phyloP scores from a whole-genome alignment of 2,113 vertebrate genomes.

The Microcebus griseorufus region DNA sequence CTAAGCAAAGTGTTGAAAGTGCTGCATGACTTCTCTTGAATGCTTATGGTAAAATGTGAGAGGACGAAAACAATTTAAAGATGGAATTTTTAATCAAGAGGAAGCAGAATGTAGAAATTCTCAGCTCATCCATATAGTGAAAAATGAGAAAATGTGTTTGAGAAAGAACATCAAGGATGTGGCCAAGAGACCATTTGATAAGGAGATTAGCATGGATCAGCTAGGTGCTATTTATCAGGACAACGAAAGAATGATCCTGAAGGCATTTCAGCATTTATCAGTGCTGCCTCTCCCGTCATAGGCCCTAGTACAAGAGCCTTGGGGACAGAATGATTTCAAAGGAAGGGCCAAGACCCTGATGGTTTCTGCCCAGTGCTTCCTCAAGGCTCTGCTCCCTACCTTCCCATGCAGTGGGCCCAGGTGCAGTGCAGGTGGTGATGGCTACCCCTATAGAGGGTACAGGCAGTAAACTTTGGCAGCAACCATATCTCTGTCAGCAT shows the following conservation, averaged over 20 bases:
- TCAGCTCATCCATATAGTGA: background rate
- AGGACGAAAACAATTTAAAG: background rate
- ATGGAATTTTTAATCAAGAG: background rate
- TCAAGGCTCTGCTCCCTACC: background rate
- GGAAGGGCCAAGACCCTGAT: background rate
- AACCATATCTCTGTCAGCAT: background rate
- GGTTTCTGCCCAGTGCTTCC: background rate
- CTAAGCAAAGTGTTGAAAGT: background rate
- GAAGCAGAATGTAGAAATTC: background rate
- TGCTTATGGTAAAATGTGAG: background rate
- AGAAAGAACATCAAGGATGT: background rate
- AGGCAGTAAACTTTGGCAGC: background rate
- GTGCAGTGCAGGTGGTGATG: background rate
- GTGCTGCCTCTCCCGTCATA: background rate
- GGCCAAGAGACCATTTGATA: background rate
- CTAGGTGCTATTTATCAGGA: background rate
- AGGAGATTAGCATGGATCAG: background rate
- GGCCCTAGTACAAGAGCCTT: background rate
- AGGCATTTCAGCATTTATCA: background rate
- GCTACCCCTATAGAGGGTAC: background rate
- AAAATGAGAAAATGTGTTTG: background rate
- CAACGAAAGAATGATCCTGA: background rate
- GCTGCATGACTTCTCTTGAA: background rate
- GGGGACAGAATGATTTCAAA: background rate
- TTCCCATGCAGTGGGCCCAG: background rate